Conservation (phyloP, 1,140 invertebrate genomes). For the Sinella curviseta region DNA sequence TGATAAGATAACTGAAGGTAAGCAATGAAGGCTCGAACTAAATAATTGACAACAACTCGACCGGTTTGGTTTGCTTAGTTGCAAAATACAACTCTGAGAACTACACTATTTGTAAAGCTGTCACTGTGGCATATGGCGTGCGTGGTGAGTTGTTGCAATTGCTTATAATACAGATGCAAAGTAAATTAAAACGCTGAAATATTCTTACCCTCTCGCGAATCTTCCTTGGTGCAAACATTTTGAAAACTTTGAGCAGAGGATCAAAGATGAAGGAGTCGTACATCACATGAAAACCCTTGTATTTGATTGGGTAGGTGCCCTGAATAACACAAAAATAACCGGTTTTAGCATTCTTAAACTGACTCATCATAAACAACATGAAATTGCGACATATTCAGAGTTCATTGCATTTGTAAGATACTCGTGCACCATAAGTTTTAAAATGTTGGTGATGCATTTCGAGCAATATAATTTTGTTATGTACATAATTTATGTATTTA, state of each 20-base stretch:
- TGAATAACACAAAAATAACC: constrained; percentile 12
- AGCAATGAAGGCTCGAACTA: background rate
- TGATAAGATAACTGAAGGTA: background rate
- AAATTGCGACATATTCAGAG: background rate
- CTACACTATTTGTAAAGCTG: too few relatives aligned
- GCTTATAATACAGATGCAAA: background rate
- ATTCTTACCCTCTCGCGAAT: constrained; percentile 18
- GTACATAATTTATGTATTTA: too few relatives aligned
- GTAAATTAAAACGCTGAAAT: background rate
- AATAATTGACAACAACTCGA: too few relatives aligned
- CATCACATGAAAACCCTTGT: constrained; percentile 1
- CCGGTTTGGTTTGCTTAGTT: background rate
- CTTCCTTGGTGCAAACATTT: constrained; percentile 13
- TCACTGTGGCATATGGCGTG: background rate
- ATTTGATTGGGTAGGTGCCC: constrained; percentile 22
- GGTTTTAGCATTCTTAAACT: background rate
- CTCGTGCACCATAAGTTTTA: too few relatives aligned
- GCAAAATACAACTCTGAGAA: too few relatives aligned
- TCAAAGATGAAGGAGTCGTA: constrained; percentile 16
- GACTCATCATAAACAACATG: background rate
- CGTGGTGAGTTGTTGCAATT: background rate
- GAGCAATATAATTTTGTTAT: too few relatives aligned
- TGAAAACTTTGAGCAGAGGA: constrained; percentile 15
- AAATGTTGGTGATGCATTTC: too few relatives aligned
- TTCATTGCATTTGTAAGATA: background rate